phyloP scores from a whole-genome alignment of 2,888 invertebrate genomes.

The Cremastinae sp. region DNA sequence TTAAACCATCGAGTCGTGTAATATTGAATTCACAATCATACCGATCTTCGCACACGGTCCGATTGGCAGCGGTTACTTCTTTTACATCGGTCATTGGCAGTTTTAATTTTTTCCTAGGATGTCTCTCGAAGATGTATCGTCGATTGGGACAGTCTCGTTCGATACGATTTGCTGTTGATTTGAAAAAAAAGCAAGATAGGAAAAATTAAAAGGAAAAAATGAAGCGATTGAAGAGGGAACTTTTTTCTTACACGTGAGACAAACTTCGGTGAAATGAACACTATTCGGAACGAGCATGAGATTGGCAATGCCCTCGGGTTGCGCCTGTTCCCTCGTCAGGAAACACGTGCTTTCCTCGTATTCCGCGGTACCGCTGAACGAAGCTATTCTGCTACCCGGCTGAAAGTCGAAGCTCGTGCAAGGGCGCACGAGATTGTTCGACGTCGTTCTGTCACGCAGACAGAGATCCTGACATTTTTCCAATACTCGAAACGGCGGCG shows the following conservation, averaged over 20 bases:
- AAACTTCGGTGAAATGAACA: conserved; percentile 94
- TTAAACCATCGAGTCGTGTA: too few species aligned
- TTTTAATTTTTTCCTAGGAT: conserved; percentile 91
- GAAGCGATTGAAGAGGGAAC: not conserved
- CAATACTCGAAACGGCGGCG: conserved; percentile 92
- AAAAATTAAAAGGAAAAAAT: conserved; percentile 19
- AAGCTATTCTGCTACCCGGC: conserved; percentile 92
- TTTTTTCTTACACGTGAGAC: conserved; percentile 89
- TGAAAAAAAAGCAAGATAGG: too few species aligned
- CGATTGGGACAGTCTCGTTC: conserved; percentile 94
- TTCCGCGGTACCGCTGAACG: conserved; percentile 89
- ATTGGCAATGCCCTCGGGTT: conserved; percentile 93
- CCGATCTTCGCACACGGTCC: conserved; percentile 94
- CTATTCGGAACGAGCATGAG: conserved; percentile 94
- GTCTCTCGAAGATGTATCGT: conserved; percentile 93
- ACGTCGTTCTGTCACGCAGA: conserved; percentile 88
- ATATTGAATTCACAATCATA: conserved; percentile 66
- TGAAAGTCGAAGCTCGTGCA: conserved; percentile 96
- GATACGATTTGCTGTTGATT: conserved; percentile 91
- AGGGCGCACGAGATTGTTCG: conserved; percentile 90
- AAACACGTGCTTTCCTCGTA: conserved; percentile 95
- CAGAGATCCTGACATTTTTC: conserved; percentile 95
- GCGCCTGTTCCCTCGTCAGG: conserved; percentile 91
- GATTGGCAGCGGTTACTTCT: conserved; percentile 91
- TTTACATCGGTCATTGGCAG: conserved; percentile 90